These are phyloP conservation scores for Caenorhabditis panamensis DNA, from an alignment of 2,888 invertebrate species.

Conservation along the genomic window DNA sequence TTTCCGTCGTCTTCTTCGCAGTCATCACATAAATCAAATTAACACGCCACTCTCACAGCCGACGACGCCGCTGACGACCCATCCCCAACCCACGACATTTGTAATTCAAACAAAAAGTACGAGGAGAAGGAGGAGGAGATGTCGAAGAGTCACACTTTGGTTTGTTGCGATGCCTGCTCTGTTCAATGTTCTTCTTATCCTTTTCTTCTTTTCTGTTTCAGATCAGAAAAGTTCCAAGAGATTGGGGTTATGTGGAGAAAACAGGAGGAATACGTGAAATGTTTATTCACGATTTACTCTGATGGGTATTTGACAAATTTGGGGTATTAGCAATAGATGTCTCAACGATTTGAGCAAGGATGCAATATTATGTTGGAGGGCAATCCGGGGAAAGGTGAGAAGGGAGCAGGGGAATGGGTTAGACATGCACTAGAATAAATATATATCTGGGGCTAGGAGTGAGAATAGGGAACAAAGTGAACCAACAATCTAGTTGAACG, in stretches of 20 bases:
- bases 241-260: no score
- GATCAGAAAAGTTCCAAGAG: no score
- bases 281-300: conserved; percentile 39
- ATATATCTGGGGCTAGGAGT: neutral
- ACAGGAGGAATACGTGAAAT: conserved; percentile 5
- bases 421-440: conserved; percentile 18
- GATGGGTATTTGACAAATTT: conserved; percentile 19
- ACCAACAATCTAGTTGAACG: conserved; percentile 6
- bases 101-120: conserved; percentile 15
- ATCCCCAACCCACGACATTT: conserved; percentile 9
- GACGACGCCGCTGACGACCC: conserved; percentile 17
- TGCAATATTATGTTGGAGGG: conserved; percentile 15
- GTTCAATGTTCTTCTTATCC: no score
- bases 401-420: conserved; percentile 9
- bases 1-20: conserved; percentile 10
- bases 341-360: neutral
- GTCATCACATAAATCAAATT: conserved; percentile 46
- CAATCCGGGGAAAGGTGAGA: neutral
- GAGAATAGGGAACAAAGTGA: neutral
- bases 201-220: no score
- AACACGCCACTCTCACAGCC: conserved; percentile 30
- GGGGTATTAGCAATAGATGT: conserved; percentile 18
- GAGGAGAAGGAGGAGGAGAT: neutral
- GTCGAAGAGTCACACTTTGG: neutral
- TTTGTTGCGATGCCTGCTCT: neutral